Evolutionary conservation across 1,140 invertebrate genomes (phyloP), one percentile per base, ranked within the genome.

Genomic region (Drosophila novamexicana): DNA sequence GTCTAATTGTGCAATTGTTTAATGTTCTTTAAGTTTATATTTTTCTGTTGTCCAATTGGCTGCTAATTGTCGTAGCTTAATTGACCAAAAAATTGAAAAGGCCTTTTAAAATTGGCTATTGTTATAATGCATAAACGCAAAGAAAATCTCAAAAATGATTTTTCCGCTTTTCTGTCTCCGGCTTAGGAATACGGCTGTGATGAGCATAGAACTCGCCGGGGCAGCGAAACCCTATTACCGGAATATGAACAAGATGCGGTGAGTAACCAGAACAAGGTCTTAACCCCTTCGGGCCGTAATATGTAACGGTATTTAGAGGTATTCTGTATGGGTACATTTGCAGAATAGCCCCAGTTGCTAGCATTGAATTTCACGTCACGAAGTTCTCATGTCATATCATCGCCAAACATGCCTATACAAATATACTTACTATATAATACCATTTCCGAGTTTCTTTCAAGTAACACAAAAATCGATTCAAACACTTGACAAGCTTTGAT

Each of bases 171-270:
- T 89, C 71, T 77, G 83, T 53, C 61, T 39, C 71, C 74, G 82
- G 77, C 81, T 72, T 91, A 94, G 93, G 93, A 94, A 79, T 94
- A 93, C 85, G 91, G 91, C 77, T 93, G 93, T 88, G 93, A 95
- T 91, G 95, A 95, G 93, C 93, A 94, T 85, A 94, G 94, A 75
- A 94, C 94, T 77, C 94, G 94, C 56, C 92, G 94, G 67, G 93
- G 94, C 61, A 95, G 94, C 81, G 95, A 90, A 95, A 95, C 92
- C 95, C 95, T 68, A 95, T 94, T 92, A 95, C 94, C 77, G 79
- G 94, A 95, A 91, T 95, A 95, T 93, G 95, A 95, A 82, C 93
- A 94, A 91, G 95, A 95, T 90, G 92, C 95, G 92, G 95, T 95
- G 92, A 95, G 94, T 95, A 91, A 80, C 76, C 52, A 22, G 52